phyloP scores from a whole-genome alignment of 2,113 vertebrate genomes.

The Platichthys stellatus region DNA sequence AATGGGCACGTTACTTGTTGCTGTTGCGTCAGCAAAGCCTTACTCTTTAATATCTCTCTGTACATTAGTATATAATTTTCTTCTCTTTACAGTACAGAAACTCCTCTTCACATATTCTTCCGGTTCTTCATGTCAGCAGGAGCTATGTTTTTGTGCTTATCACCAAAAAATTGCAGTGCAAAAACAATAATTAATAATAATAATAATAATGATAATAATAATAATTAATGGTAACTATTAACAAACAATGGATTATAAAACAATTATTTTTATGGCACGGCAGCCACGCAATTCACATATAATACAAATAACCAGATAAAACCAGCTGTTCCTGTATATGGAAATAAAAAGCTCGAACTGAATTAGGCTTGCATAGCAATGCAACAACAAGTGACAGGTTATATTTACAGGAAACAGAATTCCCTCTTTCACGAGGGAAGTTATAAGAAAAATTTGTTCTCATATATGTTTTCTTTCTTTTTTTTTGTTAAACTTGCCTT shows the following conservation, averaged over 20 bases:
- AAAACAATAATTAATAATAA: constrained; percentile 90
- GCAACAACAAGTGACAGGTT: constrained; percentile 91
- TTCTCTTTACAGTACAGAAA: constrained; percentile 92
- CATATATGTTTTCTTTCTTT: constrained; percentile 60
- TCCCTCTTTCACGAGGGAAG: constrained; percentile 81
- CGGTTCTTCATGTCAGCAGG: constrained; percentile 97
- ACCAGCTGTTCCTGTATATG: constrained; percentile 87
- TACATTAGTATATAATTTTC: constrained; percentile 85
- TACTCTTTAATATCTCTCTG: constrained; percentile 85
- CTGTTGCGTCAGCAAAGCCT: constrained; percentile 62
- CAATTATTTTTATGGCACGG: constrained; percentile 96
- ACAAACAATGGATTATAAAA: constrained; percentile 94
- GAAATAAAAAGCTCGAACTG: constrained; percentile 87
- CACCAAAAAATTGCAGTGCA: constrained; percentile 99
- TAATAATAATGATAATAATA: constrained; percentile 76
- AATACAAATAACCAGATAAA: constrained; percentile 96
- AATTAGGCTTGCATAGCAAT: constrained; percentile 98
- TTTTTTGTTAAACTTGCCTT: constrained; percentile 75
- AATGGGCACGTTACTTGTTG: constrained; percentile 55
- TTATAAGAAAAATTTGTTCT: constrained; percentile 69
- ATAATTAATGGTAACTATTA: constrained; percentile 81
- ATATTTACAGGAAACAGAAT: constrained; percentile 96
- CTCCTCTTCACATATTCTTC: constrained; percentile 93
- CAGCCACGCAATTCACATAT: constrained; percentile 99
- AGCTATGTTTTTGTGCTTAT: constrained; percentile 99